Percentiles rank a stretch among this genome's conserved stretches.
Conservation (phyloP, 64 coral and sea anemone species). For the Montipora foliosa region DNA sequence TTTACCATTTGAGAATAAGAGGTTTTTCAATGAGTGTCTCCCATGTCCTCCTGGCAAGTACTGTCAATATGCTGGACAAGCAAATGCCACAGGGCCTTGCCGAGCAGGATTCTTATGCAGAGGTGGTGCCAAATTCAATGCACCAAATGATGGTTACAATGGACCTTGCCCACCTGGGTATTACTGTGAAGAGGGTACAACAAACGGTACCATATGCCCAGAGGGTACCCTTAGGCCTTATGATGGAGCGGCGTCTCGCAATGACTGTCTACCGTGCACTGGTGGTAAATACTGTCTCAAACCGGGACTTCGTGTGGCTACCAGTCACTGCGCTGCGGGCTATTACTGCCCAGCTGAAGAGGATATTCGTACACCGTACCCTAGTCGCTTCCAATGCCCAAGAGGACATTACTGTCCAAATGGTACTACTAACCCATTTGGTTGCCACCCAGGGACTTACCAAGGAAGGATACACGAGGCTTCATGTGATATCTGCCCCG, state of each 20-base stretch:
- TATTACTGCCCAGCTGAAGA: conserved; percentile 93
- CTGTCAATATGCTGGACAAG: conserved; percentile 78
- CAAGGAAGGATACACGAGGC: conserved; percentile 66
- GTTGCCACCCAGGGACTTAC: conserved; percentile 88
- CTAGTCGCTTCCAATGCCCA: conserved; percentile 75
- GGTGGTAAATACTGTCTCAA: conserved; percentile 87
- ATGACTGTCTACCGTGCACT: conserved; percentile 85
- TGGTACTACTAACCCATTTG: conserved; percentile 80
- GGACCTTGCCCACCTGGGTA: conserved; percentile 79
- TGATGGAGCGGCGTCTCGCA: conserved; percentile 53
- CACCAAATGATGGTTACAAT: conserved; percentile 78
- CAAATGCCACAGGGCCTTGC: conserved; percentile 75
- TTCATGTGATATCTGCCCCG: conserved; percentile 76
- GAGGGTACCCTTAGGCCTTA: conserved; percentile 86
- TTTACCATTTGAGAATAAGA: conserved; percentile 51
- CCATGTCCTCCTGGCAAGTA: conserved; percentile 80
- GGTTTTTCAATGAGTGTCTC: conserved; percentile 83
- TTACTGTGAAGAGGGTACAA: conserved; percentile 87
- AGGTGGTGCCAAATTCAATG: conserved; percentile 74
- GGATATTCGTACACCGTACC: conserved; percentile 73
- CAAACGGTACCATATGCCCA: conserved; percentile 84
- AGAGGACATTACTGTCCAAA: conserved; percentile 82
- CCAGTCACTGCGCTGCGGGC: conserved; percentile 68
- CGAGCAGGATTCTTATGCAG: conserved; percentile 79
- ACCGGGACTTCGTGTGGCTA: conserved; percentile 66